Conservation (phyloP, 2,797 vertebrate genomes). For the Orientallactaga sibirica region DNA sequence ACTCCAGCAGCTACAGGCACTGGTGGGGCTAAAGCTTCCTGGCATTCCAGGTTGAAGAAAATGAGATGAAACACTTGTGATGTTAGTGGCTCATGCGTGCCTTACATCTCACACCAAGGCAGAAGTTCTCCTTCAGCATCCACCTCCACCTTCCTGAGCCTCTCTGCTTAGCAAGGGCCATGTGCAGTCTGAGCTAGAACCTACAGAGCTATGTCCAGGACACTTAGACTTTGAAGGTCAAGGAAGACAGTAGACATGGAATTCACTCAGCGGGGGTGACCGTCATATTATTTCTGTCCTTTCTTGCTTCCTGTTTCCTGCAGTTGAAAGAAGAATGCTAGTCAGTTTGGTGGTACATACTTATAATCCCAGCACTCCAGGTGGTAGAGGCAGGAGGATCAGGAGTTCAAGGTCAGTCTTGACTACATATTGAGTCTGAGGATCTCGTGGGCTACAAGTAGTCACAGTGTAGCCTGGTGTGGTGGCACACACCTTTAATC, state of each 20-base stretch:
- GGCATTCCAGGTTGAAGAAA: background rate
- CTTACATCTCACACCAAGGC: background rate
- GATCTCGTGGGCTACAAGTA: background rate
- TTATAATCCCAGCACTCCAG: background rate
- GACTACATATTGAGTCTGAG: background rate
- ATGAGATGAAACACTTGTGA: background rate
- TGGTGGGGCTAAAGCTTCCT: background rate
- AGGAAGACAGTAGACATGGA: background rate
- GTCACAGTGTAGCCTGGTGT: background rate
- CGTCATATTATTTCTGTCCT: background rate
- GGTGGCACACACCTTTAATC: no score
- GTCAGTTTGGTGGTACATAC: background rate
- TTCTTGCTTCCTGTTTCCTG: background rate
- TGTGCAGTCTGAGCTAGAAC: background rate
- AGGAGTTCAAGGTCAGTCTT: background rate
- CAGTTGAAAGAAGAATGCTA: background rate
- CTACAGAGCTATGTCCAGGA: background rate
- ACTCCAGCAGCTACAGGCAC: background rate
- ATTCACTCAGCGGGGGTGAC: background rate
- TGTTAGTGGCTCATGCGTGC: background rate
- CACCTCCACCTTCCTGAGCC: background rate
- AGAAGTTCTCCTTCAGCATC: background rate
- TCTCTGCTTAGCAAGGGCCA: background rate
- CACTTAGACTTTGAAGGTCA: conserved; percentile 1
- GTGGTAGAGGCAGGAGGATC: background rate